These are phyloP conservation scores for Climacteris rufus DNA, from an alignment of 2,113 vertebrate species.

Conservation along the genomic window DNA sequence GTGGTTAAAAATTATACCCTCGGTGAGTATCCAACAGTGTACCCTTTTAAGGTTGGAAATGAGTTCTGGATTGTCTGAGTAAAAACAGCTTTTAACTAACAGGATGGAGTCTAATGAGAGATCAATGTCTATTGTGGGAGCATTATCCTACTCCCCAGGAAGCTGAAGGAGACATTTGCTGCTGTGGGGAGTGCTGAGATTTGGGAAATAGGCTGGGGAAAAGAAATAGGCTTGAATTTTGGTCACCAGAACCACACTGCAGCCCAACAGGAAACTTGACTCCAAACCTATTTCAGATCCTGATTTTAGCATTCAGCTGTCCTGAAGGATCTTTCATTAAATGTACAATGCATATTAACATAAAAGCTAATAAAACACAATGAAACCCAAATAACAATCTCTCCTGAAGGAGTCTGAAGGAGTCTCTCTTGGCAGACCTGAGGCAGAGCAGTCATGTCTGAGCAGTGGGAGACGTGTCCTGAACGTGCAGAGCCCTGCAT, in stretches of 20 bases:
- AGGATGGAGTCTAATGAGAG: conserved; percentile 64
- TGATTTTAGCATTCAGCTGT: not conserved
- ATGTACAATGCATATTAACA: not conserved
- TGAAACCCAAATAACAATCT: not conserved
- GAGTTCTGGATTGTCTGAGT: conserved; percentile 50
- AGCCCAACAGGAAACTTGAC: not conserved
- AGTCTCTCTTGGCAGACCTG: not conserved
- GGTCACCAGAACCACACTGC: not conserved
- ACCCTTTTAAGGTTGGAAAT: conserved; percentile 59
- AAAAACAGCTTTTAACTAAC: conserved; percentile 62
- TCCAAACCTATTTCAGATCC: not conserved
- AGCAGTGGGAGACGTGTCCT: not conserved
- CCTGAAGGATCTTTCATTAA: not conserved
- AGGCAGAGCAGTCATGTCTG: not conserved
- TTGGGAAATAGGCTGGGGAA: not conserved
- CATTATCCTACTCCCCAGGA: conserved; percentile 44
- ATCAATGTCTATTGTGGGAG: conserved; percentile 27
- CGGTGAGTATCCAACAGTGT: conserved; percentile 29
- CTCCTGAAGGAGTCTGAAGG: not conserved
- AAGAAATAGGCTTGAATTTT: not conserved
- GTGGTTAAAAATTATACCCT: conserved; percentile 62
- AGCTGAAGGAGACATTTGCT: conserved; percentile 10
- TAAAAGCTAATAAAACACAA: not conserved
- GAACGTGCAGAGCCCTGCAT: not conserved
- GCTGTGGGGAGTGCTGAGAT: not conserved